Conservation (phyloP, 2,888 invertebrate species). For the Drosophila anceps region DNA sequence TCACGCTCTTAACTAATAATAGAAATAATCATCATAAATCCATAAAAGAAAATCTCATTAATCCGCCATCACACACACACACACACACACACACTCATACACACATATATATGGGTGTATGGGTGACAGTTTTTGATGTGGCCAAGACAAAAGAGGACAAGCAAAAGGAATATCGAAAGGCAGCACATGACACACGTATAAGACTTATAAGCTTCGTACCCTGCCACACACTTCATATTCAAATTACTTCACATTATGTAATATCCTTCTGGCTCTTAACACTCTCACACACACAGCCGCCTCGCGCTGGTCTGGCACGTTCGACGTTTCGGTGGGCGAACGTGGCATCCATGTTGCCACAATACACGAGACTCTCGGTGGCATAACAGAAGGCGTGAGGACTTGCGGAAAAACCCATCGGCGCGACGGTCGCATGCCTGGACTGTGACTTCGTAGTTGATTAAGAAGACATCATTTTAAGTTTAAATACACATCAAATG, state of each 20-base stretch:
- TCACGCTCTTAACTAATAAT: slow-evolving; percentile 72
- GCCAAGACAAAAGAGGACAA: slow-evolving; percentile 35
- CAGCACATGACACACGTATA: slow-evolving; percentile 57
- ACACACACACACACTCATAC: slow-evolving; percentile 16
- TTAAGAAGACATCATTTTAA: slow-evolving; percentile 77
- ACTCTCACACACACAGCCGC: slow-evolving; percentile 41
- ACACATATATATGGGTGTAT: slow-evolving; percentile 16
- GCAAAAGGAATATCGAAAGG: slow-evolving; percentile 45
- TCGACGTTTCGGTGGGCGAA: slow-evolving; percentile 57
- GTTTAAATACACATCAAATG: slow-evolving; percentile 64
- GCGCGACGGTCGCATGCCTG: slow-evolving; percentile 41
- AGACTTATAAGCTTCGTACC: slow-evolving; percentile 74
- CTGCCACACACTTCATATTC: slow-evolving; percentile 78
- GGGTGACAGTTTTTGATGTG: slow-evolving; percentile 61
- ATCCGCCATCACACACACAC: slow-evolving; percentile 45
- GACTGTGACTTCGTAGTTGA: slow-evolving; percentile 63
- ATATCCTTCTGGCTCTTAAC: slow-evolving; percentile 75
- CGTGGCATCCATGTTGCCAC: slow-evolving; percentile 68
- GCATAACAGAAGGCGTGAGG: slow-evolving; percentile 2
- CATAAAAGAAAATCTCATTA: slow-evolving; percentile 78
- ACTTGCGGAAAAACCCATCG: slow-evolving; percentile 20
- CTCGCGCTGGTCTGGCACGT: slow-evolving; percentile 45
- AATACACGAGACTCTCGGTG: slow-evolving; percentile 50
- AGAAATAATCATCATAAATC: slow-evolving; percentile 78
- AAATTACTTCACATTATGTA: slow-evolving; percentile 80